These are phyloP conservation scores for Blastomussa wellsi DNA, from an alignment of 92 coral and sea anemone genomes.

Conservation along the genomic window DNA sequence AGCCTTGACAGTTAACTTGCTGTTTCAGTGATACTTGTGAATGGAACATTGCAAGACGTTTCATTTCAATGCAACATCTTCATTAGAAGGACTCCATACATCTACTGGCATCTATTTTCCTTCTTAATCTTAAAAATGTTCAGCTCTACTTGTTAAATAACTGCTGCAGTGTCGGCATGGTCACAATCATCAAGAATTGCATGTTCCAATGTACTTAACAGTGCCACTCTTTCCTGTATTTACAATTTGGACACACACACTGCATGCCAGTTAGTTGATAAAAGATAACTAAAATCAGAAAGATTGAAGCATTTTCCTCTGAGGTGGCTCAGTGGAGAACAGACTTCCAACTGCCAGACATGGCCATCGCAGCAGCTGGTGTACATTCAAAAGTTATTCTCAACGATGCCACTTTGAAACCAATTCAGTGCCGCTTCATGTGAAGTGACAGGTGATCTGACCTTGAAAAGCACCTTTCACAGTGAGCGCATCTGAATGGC, in stretches of 20 bases:
- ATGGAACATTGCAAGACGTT: too few species aligned
- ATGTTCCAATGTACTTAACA: neutral
- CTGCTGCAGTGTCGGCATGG: neutral
- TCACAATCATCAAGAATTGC: neutral
- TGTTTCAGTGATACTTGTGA: neutral
- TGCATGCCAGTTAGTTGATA: neutral
- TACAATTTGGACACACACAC: neutral
- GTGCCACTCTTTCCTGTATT: neutral
- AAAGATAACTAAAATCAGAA: slow-evolving; percentile 24
- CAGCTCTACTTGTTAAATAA: slow-evolving; percentile 8
- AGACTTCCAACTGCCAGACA: neutral
- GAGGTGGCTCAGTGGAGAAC: neutral
- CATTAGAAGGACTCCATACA: neutral
- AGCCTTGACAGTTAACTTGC: neutral
- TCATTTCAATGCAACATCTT: neutral
- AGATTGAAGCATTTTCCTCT: neutral
- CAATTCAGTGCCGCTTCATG: slow-evolving; percentile 95
- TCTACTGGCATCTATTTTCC: neutral
- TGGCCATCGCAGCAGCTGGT: slow-evolving; percentile 1
- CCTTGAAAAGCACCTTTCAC: slow-evolving; percentile 97
- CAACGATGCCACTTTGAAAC: slow-evolving; percentile 1
- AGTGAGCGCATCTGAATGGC: slow-evolving; percentile 97
- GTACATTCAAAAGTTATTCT: slow-evolving; percentile 1
- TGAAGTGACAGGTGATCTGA: slow-evolving; percentile 98
- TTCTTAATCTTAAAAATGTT: neutral